These are phyloP conservation scores for Ambastaia sidthimunki DNA, from an alignment of 2,797 vertebrate genomes.

Conservation along the genomic window DNA sequence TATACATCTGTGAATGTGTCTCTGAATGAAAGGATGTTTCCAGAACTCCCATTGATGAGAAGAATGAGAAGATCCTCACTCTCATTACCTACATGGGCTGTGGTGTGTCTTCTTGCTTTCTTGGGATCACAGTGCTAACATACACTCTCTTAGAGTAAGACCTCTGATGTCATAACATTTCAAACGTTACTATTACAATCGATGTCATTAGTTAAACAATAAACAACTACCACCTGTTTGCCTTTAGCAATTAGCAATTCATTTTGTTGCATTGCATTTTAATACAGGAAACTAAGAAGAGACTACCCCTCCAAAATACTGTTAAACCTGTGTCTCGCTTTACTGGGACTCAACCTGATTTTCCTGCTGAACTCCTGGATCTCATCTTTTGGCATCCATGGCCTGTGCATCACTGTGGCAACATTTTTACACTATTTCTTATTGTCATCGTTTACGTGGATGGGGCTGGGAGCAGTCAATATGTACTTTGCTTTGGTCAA, in stretches of 20 bases:
- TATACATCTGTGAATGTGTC: neutral
- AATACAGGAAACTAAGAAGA: conserved; percentile 79
- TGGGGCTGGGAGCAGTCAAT: conserved; percentile 88
- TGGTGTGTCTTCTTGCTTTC: conserved; percentile 87
- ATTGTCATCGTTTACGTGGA: conserved; percentile 89
- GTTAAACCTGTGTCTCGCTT: conserved; percentile 83
- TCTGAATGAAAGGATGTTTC: conserved; percentile 79
- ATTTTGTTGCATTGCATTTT: neutral
- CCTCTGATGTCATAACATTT: neutral
- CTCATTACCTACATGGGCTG: conserved; percentile 86
- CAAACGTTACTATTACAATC: neutral
- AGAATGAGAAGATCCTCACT: conserved; percentile 79
- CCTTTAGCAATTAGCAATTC: neutral
- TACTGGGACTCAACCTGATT: conserved; percentile 85
- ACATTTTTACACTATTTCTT: conserved; percentile 86
- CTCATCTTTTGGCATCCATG: conserved; percentile 73
- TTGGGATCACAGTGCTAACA: conserved; percentile 84
- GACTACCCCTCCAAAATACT: conserved; percentile 92
- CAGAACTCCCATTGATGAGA: conserved; percentile 69
- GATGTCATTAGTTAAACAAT: neutral
- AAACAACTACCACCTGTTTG: neutral
- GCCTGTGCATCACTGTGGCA: conserved; percentile 81
- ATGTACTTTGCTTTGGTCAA: conserved; percentile 91
- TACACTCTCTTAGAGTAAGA: conserved; percentile 87
- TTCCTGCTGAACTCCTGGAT: conserved; percentile 89